Percentiles rank a stretch among this genome's conserved stretches.
phyloP scores from a whole-genome alignment of 1,140 invertebrate species.

The Telenomus remus region DNA sequence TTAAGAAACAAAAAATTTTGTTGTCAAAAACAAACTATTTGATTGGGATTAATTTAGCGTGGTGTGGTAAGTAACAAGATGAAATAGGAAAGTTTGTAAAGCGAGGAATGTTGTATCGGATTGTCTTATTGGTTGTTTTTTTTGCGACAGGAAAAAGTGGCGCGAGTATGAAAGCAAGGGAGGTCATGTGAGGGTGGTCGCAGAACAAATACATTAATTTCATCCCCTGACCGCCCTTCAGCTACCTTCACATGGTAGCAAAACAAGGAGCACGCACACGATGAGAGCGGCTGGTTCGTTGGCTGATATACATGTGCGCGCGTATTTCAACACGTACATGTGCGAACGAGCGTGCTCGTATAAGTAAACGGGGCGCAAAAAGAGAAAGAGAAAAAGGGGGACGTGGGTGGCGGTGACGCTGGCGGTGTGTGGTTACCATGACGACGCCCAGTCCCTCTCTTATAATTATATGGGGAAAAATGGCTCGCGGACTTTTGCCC shows the following conservation, averaged over 20 bases:
- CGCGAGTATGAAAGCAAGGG: conserved; percentile 54
- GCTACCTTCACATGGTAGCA: conserved; percentile 50
- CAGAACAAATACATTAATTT: conserved; percentile 73
- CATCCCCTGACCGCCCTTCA: conserved; percentile 56
- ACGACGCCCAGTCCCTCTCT: conserved; percentile 59
- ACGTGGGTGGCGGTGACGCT: conserved; percentile 36
- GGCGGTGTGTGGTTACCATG: conserved; percentile 70
- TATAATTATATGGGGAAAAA: conserved; percentile 61
- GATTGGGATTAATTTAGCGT: not conserved
- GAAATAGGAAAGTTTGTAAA: not conserved
- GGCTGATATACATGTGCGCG: conserved; percentile 53
- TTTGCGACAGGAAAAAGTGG: conserved; percentile 41
- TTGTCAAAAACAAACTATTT: too few relatives aligned
- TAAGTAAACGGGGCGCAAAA: conserved; percentile 69
- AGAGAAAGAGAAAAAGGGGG: conserved; percentile 47
- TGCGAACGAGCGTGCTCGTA: conserved; percentile 68
- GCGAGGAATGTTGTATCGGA: conserved; percentile 5
- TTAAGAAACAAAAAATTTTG: too few relatives aligned
- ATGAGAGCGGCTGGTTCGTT: conserved; percentile 46
- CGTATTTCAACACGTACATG: conserved; percentile 60
- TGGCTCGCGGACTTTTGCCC: conserved; percentile 62
- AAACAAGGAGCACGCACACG: conserved; percentile 44
- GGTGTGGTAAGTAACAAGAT: not conserved
- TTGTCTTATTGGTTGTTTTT: conserved; percentile 46
- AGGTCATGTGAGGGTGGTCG: conserved; percentile 69